A percentile compares a stretch with the other conserved stretches of the same genome.
Conservation (phyloP, 2,113 vertebrate species). For the Mesitornis unicolor region DNA sequence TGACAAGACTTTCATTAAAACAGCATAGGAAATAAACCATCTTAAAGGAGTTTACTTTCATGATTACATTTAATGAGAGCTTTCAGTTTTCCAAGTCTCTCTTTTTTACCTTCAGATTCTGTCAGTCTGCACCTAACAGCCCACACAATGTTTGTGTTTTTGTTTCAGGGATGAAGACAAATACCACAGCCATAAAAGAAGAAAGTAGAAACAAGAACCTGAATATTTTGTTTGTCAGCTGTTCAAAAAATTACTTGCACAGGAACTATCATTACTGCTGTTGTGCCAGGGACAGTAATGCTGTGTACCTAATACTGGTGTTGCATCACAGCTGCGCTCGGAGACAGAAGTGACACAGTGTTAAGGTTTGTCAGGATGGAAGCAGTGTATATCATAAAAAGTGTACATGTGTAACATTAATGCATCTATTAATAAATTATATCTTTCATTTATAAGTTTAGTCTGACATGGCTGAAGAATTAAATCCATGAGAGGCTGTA, state of each 20-base stretch:
- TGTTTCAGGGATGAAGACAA: constrained; percentile 82
- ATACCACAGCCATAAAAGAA: constrained; percentile 80
- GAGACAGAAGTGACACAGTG: background rate
- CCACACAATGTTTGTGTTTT: background rate
- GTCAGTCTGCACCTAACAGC: background rate
- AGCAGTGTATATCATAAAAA: background rate
- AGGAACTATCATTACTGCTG: background rate
- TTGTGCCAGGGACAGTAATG: background rate
- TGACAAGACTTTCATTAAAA: background rate
- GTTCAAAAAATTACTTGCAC: background rate
- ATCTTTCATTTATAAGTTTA: background rate
- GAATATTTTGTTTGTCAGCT: background rate
- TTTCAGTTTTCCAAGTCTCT: background rate
- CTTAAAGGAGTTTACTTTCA: background rate
- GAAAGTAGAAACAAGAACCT: constrained; percentile 64
- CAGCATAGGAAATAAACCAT: background rate
- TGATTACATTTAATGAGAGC: background rate
- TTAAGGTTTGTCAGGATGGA: background rate
- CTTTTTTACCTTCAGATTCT: background rate
- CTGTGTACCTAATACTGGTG: background rate
- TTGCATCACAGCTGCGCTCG: background rate
- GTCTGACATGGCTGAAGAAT: background rate
- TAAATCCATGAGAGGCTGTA: background rate
- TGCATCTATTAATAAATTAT: background rate
- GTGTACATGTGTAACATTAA: background rate